Conservation (phyloP, 2,113 vertebrate genomes). For the Chaetodon trifascialis region DNA sequence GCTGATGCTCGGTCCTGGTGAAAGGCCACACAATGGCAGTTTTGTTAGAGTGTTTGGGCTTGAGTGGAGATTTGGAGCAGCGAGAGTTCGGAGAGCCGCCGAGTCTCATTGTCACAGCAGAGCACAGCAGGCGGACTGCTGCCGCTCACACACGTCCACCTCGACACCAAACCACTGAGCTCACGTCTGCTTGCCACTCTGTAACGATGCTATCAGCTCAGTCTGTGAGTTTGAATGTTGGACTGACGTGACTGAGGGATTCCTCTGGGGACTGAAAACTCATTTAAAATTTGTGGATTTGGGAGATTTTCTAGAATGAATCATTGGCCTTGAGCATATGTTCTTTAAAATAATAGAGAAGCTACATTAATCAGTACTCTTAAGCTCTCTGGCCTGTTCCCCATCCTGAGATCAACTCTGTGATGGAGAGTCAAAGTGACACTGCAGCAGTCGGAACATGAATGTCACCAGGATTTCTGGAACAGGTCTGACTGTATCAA, state of each 20-base stretch:
- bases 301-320: background rate
- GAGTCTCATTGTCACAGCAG: conserved; percentile 64
- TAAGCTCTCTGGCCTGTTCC: background rate
- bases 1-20: conserved; percentile 70
- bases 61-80: conserved; percentile 52
- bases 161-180: conserved; percentile 43
- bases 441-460: background rate
- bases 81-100: conserved; percentile 24
- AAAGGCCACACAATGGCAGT: conserved; percentile 78
- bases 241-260: background rate
- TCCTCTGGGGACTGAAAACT: background rate
- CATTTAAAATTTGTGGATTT: background rate
- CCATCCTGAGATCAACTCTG: background rate
- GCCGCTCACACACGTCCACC: conserved; percentile 20
- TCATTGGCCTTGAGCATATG: background rate
- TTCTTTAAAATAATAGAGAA: background rate
- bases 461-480: background rate
- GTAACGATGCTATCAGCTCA: conserved; percentile 1
- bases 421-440: background rate
- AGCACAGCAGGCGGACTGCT: conserved; percentile 3
- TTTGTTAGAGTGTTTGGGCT: conserved; percentile 72
- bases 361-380: background rate
- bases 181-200: conserved; percentile 44
- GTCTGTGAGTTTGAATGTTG: conserved; percentile 9
- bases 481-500: background rate